phyloP scores from a whole-genome alignment of 2,888 invertebrate species.

The Griposia aprilina region DNA sequence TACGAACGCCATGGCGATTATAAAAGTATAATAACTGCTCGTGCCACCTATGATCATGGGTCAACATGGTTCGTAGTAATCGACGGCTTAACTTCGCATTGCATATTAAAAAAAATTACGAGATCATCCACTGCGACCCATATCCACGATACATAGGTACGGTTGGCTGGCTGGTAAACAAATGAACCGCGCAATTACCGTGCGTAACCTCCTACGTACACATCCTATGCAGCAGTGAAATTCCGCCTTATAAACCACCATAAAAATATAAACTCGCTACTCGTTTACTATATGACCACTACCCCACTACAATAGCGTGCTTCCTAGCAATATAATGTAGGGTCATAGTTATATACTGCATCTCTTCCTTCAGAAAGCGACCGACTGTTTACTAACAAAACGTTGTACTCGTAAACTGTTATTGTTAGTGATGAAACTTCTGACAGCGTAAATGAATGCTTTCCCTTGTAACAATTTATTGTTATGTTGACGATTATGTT shows the following conservation, averaged over 20 bases:
- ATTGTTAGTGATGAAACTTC: conserved; percentile 54
- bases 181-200: not conserved
- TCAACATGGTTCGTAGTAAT: not conserved
- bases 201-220: not conserved
- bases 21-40: not conserved
- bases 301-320: conserved; percentile 72
- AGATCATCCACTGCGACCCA: too few relatives aligned
- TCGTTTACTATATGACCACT: conserved; percentile 1
- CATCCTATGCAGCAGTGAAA: not conserved
- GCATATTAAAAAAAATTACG: not conserved
- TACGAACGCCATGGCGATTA: not conserved
- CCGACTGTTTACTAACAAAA: conserved; percentile 79
- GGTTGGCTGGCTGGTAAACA: not conserved
- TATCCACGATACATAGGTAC: not conserved
- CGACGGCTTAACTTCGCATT: not conserved
- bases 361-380: conserved; percentile 80
- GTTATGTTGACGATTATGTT: conserved; percentile 29
- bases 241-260: too few relatives aligned
- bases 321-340: conserved; percentile 75
- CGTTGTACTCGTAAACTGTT: conserved; percentile 68
- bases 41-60: not conserved
- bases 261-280: not conserved
- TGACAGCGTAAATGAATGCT: conserved; percentile 45
- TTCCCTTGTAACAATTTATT: conserved; percentile 49
- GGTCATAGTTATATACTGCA: conserved; percentile 78